Percentiles rank a stretch among this genome's conserved stretches.
These are phyloP conservation scores for Drosophila ustulata DNA, from an alignment of 2,888 invertebrate species.

Conservation along the genomic window DNA sequence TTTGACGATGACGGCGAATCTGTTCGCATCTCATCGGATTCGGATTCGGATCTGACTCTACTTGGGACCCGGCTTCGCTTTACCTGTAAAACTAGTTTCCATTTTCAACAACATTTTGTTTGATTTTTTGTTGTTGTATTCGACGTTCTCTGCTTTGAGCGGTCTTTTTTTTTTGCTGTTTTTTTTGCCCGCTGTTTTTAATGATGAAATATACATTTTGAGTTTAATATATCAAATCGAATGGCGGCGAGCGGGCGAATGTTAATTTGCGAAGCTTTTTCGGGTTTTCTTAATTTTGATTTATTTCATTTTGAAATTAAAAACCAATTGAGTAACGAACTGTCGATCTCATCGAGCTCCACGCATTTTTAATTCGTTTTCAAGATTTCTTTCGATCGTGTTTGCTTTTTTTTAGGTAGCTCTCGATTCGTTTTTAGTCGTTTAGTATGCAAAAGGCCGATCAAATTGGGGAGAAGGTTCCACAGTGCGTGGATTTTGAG, in stretches of 20 bases:
- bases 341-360: constrained; percentile 58
- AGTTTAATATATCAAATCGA: constrained; percentile 81
- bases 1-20: constrained; percentile 55
- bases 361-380: constrained; percentile 68
- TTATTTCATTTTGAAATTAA: constrained; percentile 81
- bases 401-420: constrained; percentile 65
- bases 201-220: constrained; percentile 82
- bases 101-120: constrained; percentile 56
- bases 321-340: constrained; percentile 74
- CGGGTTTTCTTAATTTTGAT: constrained; percentile 74
- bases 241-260: constrained; percentile 68
- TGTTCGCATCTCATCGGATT: constrained; percentile 34
- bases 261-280: constrained; percentile 71
- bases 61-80: constrained; percentile 26
- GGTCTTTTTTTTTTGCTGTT: constrained; percentile 18
- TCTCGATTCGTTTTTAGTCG: constrained; percentile 53
- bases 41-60: constrained; percentile 30
- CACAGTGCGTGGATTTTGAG: constrained; percentile 69
- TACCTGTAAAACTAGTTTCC: constrained; percentile 82
- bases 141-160: constrained; percentile 16
- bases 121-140: constrained; percentile 26
- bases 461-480: constrained; percentile 24
- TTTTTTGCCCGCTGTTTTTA: constrained; percentile 67
- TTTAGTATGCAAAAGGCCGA: constrained; percentile 66
- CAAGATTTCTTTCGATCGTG: constrained; percentile 28